Conservation (phyloP, 2,888 invertebrate species). For the Cryptocheilus praepositus region DNA sequence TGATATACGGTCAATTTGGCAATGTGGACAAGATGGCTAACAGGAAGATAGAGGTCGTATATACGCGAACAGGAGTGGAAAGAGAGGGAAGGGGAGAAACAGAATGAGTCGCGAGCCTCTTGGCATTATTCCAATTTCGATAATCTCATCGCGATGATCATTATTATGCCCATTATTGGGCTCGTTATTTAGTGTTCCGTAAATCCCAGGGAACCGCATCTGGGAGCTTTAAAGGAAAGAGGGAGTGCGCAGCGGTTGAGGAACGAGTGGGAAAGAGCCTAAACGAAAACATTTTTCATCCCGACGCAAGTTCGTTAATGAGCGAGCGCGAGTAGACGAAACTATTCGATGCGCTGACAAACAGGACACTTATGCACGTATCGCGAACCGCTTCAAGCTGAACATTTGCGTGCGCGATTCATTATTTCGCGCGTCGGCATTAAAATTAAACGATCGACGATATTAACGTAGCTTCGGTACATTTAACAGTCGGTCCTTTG, state of each 20-base stretch:
- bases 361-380: too few relatives aligned
- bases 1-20: too few relatives aligned
- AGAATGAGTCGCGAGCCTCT: slow-evolving; percentile 35
- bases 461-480: too few relatives aligned
- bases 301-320: slow-evolving; percentile 9
- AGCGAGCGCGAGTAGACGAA: not conserved
- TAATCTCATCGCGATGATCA: slow-evolving; percentile 63
- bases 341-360: too few relatives aligned
- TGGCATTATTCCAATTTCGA: slow-evolving; percentile 69
- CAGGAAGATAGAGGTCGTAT: too few relatives aligned
- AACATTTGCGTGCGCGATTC: too few relatives aligned
- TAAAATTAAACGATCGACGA: too few relatives aligned
- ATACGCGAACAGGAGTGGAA: too few relatives aligned
- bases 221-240: slow-evolving; percentile 18
- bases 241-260: not conserved
- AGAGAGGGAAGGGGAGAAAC: slow-evolving; percentile 1
- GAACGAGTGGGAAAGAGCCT: not conserved
- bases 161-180: slow-evolving; percentile 67
- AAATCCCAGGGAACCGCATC: slow-evolving; percentile 59
- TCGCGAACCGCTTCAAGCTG: too few relatives aligned
- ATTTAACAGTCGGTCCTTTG: too few relatives aligned
- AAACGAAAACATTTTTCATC: not conserved
- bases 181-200: slow-evolving; percentile 64
- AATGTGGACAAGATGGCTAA: too few relatives aligned
- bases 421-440: too few relatives aligned